phyloP scores from a whole-genome alignment of 2,113 vertebrate species.

The Oncorhynchus kisutch region DNA sequence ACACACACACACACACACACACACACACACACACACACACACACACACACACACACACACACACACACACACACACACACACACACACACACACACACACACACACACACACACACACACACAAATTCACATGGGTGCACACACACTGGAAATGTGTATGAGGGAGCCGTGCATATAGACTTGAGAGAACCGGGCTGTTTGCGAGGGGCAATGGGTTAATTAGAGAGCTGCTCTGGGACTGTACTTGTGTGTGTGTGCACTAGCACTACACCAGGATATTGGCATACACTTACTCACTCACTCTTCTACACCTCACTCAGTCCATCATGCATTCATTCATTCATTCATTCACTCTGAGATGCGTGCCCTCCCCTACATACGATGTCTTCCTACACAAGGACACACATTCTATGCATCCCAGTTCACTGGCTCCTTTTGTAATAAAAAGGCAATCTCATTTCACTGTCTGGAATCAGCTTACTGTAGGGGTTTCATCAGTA shows the following conservation, averaged over 20 bases:
- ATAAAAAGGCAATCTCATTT: too few species aligned
- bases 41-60: background rate
- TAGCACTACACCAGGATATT: background rate
- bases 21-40: background rate
- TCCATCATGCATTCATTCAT: too few species aligned
- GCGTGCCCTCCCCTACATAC: too few species aligned
- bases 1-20: background rate
- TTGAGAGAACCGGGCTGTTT: constrained; percentile 29
- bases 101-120: background rate
- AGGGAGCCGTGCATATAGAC: constrained; percentile 31
- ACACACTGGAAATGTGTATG: background rate
- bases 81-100: background rate
- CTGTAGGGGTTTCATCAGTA: too few species aligned
- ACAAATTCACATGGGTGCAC: background rate
- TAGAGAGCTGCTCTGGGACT: constrained; percentile 51
- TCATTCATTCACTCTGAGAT: too few species aligned
- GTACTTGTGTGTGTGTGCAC: constrained; percentile 14
- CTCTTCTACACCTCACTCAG: too few species aligned
- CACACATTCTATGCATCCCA: too few species aligned
- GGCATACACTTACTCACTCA: too few species aligned
- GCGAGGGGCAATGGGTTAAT: constrained; percentile 50
- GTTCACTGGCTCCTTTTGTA: too few species aligned
- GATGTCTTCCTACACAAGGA: too few species aligned
- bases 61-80: background rate
- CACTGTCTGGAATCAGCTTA: background rate